These are phyloP conservation scores for Latrodectus hesperus DNA, from an alignment of 2,888 invertebrate species.

Conservation along the genomic window DNA sequence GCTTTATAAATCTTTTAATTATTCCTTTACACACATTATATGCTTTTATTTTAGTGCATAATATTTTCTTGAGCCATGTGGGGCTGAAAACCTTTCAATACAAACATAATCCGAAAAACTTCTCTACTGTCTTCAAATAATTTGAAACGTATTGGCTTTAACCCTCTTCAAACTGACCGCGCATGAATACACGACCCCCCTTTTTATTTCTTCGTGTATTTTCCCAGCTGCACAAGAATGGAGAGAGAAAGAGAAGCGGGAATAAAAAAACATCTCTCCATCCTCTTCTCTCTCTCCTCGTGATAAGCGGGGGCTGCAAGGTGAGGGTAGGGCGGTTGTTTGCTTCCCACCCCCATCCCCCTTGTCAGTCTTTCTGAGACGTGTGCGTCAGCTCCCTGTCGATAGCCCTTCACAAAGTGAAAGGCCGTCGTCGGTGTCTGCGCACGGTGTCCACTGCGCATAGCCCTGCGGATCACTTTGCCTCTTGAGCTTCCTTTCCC, in stretches of 20 bases:
- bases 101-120: too few relatives aligned
- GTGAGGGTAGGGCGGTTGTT: background rate
- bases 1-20: too few relatives aligned
- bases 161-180: conserved; percentile 2
- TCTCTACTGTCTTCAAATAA: too few relatives aligned
- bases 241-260: background rate
- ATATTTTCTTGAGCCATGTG: too few relatives aligned
- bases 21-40: too few relatives aligned
- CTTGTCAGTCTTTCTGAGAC: conserved; percentile 64
- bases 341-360: conserved; percentile 1
- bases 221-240: conserved; percentile 44
- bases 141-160: too few relatives aligned
- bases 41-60: too few relatives aligned
- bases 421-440: conserved; percentile 37
- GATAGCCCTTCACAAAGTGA: conserved; percentile 64
- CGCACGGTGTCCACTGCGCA: conserved; percentile 52
- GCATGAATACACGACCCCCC: conserved; percentile 28
- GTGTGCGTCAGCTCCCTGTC: conserved; percentile 66
- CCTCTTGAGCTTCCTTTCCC: conserved; percentile 44
- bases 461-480: conserved; percentile 50
- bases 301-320: background rate
- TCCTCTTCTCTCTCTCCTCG: conserved; percentile 2
- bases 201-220: conserved; percentile 35
- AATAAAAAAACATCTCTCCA: conserved; percentile 5
- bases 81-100: too few relatives aligned